Evolutionary conservation across 2,888 invertebrate species (phyloP).

Genomic region (Meta bourneti): DNA sequence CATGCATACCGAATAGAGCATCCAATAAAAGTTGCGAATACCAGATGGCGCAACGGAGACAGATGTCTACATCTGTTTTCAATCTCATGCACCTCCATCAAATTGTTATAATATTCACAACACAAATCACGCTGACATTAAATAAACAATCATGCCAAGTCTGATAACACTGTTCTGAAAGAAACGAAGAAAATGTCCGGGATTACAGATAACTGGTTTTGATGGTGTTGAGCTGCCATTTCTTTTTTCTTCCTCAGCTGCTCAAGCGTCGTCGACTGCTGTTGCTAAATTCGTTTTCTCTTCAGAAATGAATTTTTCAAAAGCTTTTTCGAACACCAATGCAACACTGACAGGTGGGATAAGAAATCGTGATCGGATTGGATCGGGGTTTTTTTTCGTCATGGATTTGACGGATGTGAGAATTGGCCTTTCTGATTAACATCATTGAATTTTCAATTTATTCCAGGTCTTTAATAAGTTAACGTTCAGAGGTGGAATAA

Average conservation of each 20-base stretch:
- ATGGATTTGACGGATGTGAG: not conserved
- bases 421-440: not conserved
- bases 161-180: not conserved
- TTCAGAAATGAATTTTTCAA: not conserved
- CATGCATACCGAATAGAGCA: too few species aligned
- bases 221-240: not conserved
- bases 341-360: not conserved
- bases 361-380: slow-evolving; percentile 7
- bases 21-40: not conserved
- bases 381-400: not conserved
- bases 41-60: not conserved
- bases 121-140: not conserved
- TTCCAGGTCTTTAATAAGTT: too few species aligned
- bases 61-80: not conserved
- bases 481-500: too few species aligned
- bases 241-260: not conserved
- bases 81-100: not conserved
- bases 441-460: too few species aligned
- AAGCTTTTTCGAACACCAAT: not conserved
- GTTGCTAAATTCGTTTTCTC: not conserved
- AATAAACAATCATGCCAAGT: not conserved
- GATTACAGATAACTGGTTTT: not conserved
- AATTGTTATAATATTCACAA: not conserved
- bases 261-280: not conserved
- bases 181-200: not conserved